phyloP scores from a whole-genome alignment of 2,888 invertebrate species.

The Latrodectus elegans region DNA sequence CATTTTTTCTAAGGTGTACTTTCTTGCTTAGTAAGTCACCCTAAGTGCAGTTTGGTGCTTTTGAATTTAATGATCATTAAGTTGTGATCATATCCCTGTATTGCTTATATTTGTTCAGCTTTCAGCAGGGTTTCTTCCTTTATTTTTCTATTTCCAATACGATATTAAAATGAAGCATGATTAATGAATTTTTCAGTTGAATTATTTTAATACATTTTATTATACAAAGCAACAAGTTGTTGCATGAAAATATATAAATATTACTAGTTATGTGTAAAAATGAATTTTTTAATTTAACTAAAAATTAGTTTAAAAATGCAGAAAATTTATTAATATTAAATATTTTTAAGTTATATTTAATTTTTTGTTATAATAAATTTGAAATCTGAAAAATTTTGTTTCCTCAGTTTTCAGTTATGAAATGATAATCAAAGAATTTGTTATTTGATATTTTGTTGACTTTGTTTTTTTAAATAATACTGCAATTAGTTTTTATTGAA shows the following conservation, averaged over 20 bases:
- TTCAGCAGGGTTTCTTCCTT: not conserved
- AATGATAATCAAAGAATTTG: no score
- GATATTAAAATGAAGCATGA: not conserved
- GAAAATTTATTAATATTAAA: no score
- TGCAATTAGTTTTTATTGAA: no score
- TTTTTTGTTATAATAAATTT: no score
- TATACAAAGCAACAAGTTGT: constrained; percentile 42
- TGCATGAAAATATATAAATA: constrained; percentile 13
- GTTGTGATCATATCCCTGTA: not conserved
- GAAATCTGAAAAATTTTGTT: no score
- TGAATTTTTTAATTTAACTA: no score
- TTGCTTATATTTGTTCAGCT: not conserved
- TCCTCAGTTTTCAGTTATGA: no score
- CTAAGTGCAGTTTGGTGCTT: not conserved
- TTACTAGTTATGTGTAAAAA: not conserved
- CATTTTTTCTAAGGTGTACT: not conserved
- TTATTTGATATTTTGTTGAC: no score
- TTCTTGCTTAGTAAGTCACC: constrained; percentile 1
- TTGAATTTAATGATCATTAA: not conserved
- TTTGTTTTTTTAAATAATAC: no score
- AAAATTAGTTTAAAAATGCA: no score
- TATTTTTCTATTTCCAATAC: not conserved
- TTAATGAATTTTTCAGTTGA: not conserved
- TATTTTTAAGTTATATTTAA: no score
- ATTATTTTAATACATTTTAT: not conserved